Base-by-base conservation (phyloP, 2,797 vertebrate genomes). In the Eurystomus glaucurus region DNA sequence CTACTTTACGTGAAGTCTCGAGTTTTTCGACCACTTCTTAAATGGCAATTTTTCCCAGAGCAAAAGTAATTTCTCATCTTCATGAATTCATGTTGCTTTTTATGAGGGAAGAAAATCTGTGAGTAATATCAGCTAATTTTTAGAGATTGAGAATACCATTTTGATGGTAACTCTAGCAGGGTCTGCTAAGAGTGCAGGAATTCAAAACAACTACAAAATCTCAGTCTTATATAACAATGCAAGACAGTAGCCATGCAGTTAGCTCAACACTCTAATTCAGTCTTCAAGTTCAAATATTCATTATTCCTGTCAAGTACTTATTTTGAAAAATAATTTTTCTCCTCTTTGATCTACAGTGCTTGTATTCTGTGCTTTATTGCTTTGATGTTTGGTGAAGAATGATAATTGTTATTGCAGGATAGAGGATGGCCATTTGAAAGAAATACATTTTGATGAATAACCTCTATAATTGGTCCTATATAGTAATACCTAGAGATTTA, bases 1-100 rank as follows among this genome's bases (percentile, higher is more conserved):
- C 93, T 94, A 95, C 90, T 94, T 91, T 90, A 94, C 84, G 72
- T 82, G 61, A 95, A 92, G 76, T 58, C 66, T 79, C 76, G 76
- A 93, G 79, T 37, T 91, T 79, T 94, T 66, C 43, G 31, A 26
- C 69, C 76, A 78, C 57, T 35, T 66, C 48, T 94, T 82, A 93
- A 95, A 81, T 54, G 10, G 46, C 76, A 90, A 18, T 95, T 95
- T 95, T 94, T 96, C 88, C 76, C 62, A 93, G 21, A 88, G 85
- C 50, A 86, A 69, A 93, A 88, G 54, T 58, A 0, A 84, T 95
- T 97, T 94, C 43, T 96, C 76, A 14, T 41, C 65, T 84, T 90
- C 81, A 71, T 60, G 54, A 90, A 84, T 79, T 85, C 8, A 1
- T 46, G 71, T 89, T 89, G 28, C 22, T 88, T 92, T 71, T 82